Base-by-base conservation (phyloP, 2,888 invertebrate species). In the Charanyca ferruginea region DNA sequence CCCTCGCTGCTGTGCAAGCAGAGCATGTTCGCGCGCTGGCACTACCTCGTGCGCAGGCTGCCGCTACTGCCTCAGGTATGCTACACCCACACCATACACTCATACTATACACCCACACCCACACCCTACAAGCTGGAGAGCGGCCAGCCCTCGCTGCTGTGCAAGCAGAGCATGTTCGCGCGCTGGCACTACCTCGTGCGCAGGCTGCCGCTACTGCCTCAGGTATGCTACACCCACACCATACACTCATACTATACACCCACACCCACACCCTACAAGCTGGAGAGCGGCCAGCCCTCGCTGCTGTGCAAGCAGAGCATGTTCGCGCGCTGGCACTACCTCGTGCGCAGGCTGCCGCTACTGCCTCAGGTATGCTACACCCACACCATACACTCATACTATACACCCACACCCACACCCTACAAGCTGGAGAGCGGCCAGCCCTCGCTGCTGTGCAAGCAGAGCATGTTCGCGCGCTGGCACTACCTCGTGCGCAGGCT, bases 1-100 rank as follows among this genome's bases (percentile, higher is more conserved):
- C 96, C 97, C 0, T 98, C 98, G 0, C 96, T 98, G 59, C 96
- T 99, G 54, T 97, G 97, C 86, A 98, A 98, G 88, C 97, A 97
- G 84, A 96, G 96, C 63, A 96, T 98, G 88, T 97, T 97, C 87
- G 96, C 96, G 49, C 94, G 97, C 59, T 98, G 98, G 95, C 94
- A 95, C 76, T 94, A 96, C 79, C 87, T 97, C 13, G 90, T 96
- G 18, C 90, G 90, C 23, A 89, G 93, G 42, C 89, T 97, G 66
- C 92, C 96, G 5, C 91, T 95, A 0, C 83, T 96, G 62, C 87
- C 85, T 0, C 89, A 89, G 90, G 94, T 93, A 49, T 5, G 1
- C 18, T 3, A 5, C 38, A 13, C 20, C 8, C 28, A 28, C 8
- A 7, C 8, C 28, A 9, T 6, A 28, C 2, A 28, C 28, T 8